Conservation (phyloP, 2,888 invertebrate genomes). For the Achlya flavicornis region DNA sequence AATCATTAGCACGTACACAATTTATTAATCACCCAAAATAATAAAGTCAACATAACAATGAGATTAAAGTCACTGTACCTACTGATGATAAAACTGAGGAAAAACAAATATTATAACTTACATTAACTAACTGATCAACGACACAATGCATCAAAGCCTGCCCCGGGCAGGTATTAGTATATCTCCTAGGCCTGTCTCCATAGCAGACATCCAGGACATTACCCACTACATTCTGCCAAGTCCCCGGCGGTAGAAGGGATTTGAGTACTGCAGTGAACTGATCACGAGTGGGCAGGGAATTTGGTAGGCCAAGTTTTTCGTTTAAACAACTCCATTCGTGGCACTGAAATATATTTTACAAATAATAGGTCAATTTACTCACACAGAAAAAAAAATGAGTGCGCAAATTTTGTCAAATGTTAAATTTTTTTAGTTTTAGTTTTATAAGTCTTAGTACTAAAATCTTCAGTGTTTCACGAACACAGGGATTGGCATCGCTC, state of each 20-base stretch:
- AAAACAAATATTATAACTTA: conserved; percentile 26
- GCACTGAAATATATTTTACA: conserved; percentile 50
- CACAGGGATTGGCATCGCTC: too few relatives aligned
- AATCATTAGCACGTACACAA: too few relatives aligned
- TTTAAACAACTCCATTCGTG: conserved; percentile 68
- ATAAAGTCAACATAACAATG: neutral
- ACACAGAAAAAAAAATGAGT: neutral
- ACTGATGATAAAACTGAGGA: too few relatives aligned
- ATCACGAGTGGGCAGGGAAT: conserved; percentile 47
- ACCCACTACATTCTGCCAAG: conserved; percentile 54
- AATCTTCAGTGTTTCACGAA: too few relatives aligned
- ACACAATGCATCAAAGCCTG: conserved; percentile 69
- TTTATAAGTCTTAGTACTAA: too few relatives aligned
- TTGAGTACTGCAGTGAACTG: conserved; percentile 40
- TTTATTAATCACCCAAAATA: too few relatives aligned
- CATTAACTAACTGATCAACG: conserved; percentile 67
- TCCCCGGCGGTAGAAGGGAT: conserved; percentile 45
- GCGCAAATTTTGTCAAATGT: too few relatives aligned
- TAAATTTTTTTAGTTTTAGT: too few relatives aligned
- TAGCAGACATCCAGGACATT: conserved; percentile 56
- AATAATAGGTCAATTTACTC: neutral
- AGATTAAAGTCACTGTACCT: too few relatives aligned
- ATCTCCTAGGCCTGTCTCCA: conserved; percentile 45
- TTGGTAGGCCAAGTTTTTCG: conserved; percentile 52
- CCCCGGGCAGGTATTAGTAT: conserved; percentile 67